Conservation (phyloP, 2,888 invertebrate species). For the Hedya salicella region DNA sequence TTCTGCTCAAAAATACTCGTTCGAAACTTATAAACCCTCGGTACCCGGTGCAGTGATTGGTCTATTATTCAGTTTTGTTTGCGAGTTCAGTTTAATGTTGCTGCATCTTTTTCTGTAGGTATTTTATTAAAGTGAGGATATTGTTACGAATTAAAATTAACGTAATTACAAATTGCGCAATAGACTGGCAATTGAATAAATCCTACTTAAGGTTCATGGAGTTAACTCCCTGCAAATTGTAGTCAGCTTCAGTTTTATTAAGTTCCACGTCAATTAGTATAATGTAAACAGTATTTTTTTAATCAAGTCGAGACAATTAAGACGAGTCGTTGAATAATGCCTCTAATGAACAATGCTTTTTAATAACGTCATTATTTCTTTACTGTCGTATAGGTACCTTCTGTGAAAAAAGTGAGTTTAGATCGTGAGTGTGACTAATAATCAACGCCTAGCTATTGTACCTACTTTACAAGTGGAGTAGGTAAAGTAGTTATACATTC, state of each 20-base stretch:
- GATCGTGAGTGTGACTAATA: constrained; percentile 40
- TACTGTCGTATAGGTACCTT: constrained; percentile 23
- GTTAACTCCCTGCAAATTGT: constrained; percentile 17
- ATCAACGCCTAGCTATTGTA: constrained; percentile 22
- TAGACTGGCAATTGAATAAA: constrained; percentile 38
- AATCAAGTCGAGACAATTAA: constrained; percentile 60
- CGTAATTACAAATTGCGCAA: constrained; percentile 48
- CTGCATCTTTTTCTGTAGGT: constrained; percentile 42
- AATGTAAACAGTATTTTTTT: constrained; percentile 52
- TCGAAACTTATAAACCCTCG: constrained; percentile 63
- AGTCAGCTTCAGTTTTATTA: neutral
- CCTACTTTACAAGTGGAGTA: constrained; percentile 1
- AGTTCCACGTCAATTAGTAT: constrained; percentile 48
- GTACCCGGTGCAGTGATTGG: constrained; percentile 48
- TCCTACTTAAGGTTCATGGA: constrained; percentile 26
- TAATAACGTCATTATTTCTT: constrained; percentile 46
- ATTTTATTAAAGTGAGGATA: too few species aligned
- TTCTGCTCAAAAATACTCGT: constrained; percentile 69
- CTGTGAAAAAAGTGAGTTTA: constrained; percentile 23
- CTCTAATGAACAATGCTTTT: constrained; percentile 50
- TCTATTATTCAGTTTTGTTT: constrained; percentile 43
- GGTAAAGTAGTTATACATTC: constrained; percentile 42
- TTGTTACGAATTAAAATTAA: too few species aligned
- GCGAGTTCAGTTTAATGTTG: constrained; percentile 16
- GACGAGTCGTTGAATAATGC: constrained; percentile 60